These are phyloP conservation scores for Microcebus tavaratra DNA, from an alignment of 2,113 vertebrate genomes.

Conservation along the genomic window DNA sequence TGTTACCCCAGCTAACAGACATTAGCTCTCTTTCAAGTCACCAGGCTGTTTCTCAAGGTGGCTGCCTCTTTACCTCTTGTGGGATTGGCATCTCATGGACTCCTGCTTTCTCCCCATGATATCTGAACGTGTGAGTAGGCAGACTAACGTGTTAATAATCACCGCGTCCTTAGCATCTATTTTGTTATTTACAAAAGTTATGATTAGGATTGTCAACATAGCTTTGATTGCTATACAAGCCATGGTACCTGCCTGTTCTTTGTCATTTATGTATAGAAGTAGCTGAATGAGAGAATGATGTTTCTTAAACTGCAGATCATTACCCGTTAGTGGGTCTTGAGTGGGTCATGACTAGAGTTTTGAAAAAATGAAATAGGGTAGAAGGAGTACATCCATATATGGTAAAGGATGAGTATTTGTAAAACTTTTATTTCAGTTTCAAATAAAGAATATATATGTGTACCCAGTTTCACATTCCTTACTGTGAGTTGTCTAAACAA, in stretches of 20 bases:
- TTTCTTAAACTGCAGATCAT: not conserved
- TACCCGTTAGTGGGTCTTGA: not conserved
- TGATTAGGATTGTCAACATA: not conserved
- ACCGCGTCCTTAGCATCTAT: not conserved
- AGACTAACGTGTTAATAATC: not conserved
- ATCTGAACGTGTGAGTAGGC: not conserved
- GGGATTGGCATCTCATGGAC: not conserved
- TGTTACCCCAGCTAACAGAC: not conserved
- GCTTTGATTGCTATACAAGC: not conserved
- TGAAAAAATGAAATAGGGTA: not conserved
- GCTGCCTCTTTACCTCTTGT: not conserved
- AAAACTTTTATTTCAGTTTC: not conserved
- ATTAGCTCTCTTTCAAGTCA: not conserved
- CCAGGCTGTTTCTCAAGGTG: not conserved
- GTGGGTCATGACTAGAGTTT: not conserved
- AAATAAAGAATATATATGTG: not conserved
- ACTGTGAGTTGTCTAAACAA: not conserved
- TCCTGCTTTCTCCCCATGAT: not conserved
- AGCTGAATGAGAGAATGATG: not conserved
- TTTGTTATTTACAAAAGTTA: not conserved
- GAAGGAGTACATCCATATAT: not conserved
- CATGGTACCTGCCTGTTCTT: not conserved
- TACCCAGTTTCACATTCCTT: not conserved
- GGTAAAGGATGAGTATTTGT: not conserved
- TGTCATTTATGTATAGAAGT: not conserved